These are phyloP conservation scores for Rhegmatorhina hoffmannsi DNA, from an alignment of 2,113 vertebrate species.

Conservation along the genomic window DNA sequence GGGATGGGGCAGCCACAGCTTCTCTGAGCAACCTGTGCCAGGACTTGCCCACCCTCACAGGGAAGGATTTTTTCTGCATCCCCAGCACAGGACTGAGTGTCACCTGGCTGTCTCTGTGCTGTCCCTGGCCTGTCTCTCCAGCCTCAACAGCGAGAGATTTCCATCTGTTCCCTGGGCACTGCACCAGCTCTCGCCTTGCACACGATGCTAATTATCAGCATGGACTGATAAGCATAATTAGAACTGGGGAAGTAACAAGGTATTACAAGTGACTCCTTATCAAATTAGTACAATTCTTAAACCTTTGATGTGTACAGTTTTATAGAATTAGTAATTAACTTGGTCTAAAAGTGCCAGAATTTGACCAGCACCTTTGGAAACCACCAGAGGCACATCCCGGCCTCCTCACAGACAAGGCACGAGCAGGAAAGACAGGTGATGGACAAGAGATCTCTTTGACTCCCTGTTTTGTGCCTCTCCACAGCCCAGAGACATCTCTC, in stretches of 20 bases:
- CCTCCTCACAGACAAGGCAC: background rate
- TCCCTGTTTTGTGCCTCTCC: background rate
- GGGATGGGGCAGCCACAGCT: background rate
- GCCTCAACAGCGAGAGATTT: background rate
- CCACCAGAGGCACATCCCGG: background rate
- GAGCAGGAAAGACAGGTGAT: background rate
- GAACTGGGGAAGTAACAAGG: background rate
- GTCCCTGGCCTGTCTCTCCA: background rate
- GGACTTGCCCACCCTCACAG: background rate
- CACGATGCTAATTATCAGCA: background rate
- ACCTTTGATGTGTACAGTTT: background rate
- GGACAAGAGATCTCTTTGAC: background rate
- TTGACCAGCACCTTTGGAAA: background rate
- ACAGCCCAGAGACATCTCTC: background rate
- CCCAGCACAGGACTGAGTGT: fast-evolving
- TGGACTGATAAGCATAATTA: background rate
- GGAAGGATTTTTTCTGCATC: background rate
- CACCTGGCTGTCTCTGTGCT: background rate
- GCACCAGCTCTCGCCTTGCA: background rate
- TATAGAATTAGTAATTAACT: background rate
- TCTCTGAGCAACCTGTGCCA: background rate
- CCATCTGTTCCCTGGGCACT: background rate
- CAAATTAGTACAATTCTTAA: background rate
- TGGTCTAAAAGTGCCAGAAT: background rate
- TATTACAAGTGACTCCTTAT: background rate